These are phyloP conservation scores for Drosophila nigritarsus DNA, from an alignment of 2,888 invertebrate species.

Conservation along the genomic window DNA sequence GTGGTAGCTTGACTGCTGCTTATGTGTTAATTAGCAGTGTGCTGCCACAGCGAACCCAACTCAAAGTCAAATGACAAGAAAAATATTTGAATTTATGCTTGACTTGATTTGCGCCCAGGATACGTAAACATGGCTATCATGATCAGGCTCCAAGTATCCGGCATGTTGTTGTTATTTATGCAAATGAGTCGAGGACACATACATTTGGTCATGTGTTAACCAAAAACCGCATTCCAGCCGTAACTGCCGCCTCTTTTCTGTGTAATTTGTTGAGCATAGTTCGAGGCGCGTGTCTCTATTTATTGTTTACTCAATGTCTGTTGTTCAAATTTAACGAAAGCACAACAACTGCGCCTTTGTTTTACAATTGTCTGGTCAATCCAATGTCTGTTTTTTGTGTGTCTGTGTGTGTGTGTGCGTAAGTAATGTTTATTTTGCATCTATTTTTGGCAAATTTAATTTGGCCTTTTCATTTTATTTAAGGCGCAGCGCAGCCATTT, in stretches of 20 bases:
- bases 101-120: conserved; percentile 58
- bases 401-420: conserved; percentile 16
- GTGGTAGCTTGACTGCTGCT: conserved; percentile 51
- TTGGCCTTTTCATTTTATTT: conserved; percentile 50
- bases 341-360: conserved; percentile 42
- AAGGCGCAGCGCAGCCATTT: conserved; percentile 30
- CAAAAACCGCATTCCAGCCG: conserved; percentile 19
- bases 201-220: conserved; percentile 29
- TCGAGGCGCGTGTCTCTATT: conserved; percentile 71
- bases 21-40: conserved; percentile 75
- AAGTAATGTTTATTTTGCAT: conserved; percentile 45
- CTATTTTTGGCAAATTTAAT: conserved; percentile 63
- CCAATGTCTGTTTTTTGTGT: conserved; percentile 17
- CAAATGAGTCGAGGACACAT: conserved; percentile 51
- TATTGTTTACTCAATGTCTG: conserved; percentile 67
- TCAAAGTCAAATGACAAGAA: conserved; percentile 61
- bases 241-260: conserved; percentile 11
- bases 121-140: conserved; percentile 37
- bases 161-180: conserved; percentile 66
- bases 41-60: conserved; percentile 44
- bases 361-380: conserved; percentile 64
- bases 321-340: conserved; percentile 15
- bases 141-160: conserved; percentile 34
- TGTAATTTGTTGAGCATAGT: conserved; percentile 76
- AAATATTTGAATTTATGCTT: conserved; percentile 77